Base-by-base conservation (phyloP, 2,888 invertebrate species). In the Allolobophora icterica region DNA sequence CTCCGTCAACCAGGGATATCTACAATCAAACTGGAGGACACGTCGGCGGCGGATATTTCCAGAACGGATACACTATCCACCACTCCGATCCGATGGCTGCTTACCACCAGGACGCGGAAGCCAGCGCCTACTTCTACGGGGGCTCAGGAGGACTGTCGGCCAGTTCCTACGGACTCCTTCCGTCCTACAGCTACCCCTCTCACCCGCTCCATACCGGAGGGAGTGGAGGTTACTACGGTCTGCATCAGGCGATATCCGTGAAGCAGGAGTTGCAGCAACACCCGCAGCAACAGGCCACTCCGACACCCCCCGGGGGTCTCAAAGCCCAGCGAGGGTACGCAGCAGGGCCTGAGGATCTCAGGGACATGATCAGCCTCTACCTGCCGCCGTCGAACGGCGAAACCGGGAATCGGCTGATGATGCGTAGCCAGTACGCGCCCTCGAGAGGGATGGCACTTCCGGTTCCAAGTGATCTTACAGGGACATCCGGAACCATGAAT, bases 341-440 rank as follows among this genome's bases (percentile, higher is more conserved):
- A 11, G 71, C 71, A 8, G 71, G 30, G 1, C 71, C 71, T n/a
- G 87, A 87, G 87, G 87, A 87, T 35, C 87, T 87, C 35, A 87
- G 87, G 87, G 87, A 87, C 87, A 87, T 87, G 87, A 87, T 87
- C 87, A 87, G 87, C 34, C 34, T 87, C 19, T 87, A 87, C 35
- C 34, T 87, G 34, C 87, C 87, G 87, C 21, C 87, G 5, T 87
- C 87, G n/a, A 71, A 71, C 71, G 11, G n/a, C 35, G 87, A 87
- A 19, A 34, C 87, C 87, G 87, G 87, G 24, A 35, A 24, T 87
- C 87, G 87, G 24, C 24, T 87, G 35, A 87, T 87, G 87, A 87
- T 87, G 35, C 87, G 87, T 1, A 17, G 87, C 2, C 35, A 38
- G 87, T 87, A 87, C 87, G 35, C 35, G 38, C 19, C 87, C 13